Conservation (phyloP, 1,140 invertebrate species). For the Diabrotica undecimpunctata region DNA sequence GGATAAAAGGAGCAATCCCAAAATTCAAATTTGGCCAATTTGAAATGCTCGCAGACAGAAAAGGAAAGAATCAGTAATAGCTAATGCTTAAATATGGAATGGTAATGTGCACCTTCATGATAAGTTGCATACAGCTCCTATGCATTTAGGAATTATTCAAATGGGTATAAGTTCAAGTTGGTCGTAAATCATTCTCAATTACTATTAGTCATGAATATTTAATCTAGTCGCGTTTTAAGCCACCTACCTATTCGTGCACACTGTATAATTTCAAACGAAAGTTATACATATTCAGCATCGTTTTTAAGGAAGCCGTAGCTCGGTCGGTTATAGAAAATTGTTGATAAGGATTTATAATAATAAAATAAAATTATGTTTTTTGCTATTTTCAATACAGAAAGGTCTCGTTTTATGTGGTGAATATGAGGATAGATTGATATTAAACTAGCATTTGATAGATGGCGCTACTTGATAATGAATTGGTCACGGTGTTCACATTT, state of each 20-base stretch:
- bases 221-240: not conserved
- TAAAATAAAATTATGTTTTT: no score
- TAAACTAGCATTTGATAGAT: no score
- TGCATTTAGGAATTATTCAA: conserved; percentile 2
- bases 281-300: not conserved
- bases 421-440: no score
- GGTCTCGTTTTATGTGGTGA: no score
- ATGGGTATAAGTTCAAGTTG: conserved; percentile 1
- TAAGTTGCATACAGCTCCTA: not conserved
- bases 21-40: no score
- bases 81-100: not conserved
- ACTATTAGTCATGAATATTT: conserved; percentile 3
- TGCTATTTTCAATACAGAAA: not conserved
- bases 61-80: not conserved
- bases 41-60: no score
- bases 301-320: not conserved
- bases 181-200: conserved; percentile 2
- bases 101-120: not conserved
- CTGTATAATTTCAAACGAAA: conserved; percentile 2
- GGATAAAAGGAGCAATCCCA: no score
- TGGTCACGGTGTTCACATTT: no score
- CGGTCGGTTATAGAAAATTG: not conserved
- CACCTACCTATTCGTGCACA: not conserved
- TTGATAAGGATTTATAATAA: no score
- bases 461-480: no score